Base-by-base conservation (phyloP, 2,797 vertebrate species). In the Glossophaga mutica region DNA sequence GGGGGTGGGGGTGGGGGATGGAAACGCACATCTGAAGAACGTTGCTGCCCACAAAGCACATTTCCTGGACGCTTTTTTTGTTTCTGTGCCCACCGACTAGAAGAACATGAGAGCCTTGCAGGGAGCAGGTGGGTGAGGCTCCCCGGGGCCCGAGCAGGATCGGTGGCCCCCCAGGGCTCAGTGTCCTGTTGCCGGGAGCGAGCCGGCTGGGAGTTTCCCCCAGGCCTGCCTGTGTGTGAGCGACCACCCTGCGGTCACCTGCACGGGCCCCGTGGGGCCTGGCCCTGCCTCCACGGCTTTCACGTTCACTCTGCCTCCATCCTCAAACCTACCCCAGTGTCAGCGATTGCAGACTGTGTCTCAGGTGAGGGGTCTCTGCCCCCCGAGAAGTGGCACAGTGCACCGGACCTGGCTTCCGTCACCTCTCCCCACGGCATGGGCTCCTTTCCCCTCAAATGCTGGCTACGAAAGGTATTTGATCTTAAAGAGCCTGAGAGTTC, bases 241-340 rank as follows among this genome's bases (percentile, higher is more conserved):
- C 7, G 73, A 26, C 8, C 42, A 3, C 18, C 14, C 39, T 11
- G 9, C 15, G 4, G 22, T 55, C 14, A 16, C 4, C 18, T 14
- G 18, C 32, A 10, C 0, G 1, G 67, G 65, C 18, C 5, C 55
- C 0, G 2, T 1, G 2, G 32, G 46, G 48, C 48, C 26, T n/a
- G 3, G 44, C 22, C 22, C 32, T 4, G 0, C 19, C 37, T 19
- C 21, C 15, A 46, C 73, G 16, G 3, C 73, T 32, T 65, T 65
- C 8, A 4, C 0, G 0, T 24, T 29, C 29, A 3, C 44, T 2
- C 50, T 19, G 15, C 9, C 26, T 24, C 42, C 14, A 0, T 18
- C 48, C 46, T 39, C 39, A 44, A 16, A 1, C 12, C 46, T 29
- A 0, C 78, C 29, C 55, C 7, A 3, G 26, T 37, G 55, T 22